Base-by-base conservation (phyloP, 37 sponge, comb jelly and placozoan genomes). In the Halisarca cf. caerulea region DNA sequence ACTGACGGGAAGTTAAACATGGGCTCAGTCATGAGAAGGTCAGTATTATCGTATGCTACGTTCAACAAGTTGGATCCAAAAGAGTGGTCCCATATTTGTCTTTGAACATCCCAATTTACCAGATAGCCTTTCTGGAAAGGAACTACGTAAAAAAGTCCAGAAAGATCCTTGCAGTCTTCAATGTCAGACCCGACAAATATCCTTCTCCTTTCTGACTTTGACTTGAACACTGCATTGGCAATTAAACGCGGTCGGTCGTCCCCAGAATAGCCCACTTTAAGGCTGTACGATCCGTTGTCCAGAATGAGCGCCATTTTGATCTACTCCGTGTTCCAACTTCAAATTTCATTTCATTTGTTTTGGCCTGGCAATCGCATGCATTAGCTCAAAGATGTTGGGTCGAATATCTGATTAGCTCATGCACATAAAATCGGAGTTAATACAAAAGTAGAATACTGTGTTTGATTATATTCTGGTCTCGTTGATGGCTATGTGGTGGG, bases 71-170 rank as follows among this genome's bases (percentile, higher is more conserved):
- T 68, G 2, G 83, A 58, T 24, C 91, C 85, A 78, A 94, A 92
- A 11, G 94, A 79, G 58, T 94, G 88, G 83, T 96, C 97, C 95
- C 97, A 98, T 14, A 98, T 43, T 44, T 92, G 92, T 72, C 95
- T 78, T 80, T 98, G 94, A 18, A 90, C 85, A 43, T 94, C 97
- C 99, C 99, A 98, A 90, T 98, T 96, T 24, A 96, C 90, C 28
- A 98, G 90, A 53, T 94, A 96, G 7, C 99, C 99, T 66, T 90
- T 92, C 83, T 98, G 97, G 80, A 95, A 95, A 0, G 99, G 95
- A 7, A 90, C 78, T 33, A 96, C 53, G 80, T 90, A 92, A 82
- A 79, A 91, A 18, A 98, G 78, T 0, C 97, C 97, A 0, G 97
- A 94, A 43, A 94, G 85, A 36, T 96, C 99, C 78, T 91, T 93